Evolutionary conservation across 1,140 invertebrate species (phyloP), one percentile per base, ranked within the genome.

Genomic region (Cheumatopsyche charites): DNA sequence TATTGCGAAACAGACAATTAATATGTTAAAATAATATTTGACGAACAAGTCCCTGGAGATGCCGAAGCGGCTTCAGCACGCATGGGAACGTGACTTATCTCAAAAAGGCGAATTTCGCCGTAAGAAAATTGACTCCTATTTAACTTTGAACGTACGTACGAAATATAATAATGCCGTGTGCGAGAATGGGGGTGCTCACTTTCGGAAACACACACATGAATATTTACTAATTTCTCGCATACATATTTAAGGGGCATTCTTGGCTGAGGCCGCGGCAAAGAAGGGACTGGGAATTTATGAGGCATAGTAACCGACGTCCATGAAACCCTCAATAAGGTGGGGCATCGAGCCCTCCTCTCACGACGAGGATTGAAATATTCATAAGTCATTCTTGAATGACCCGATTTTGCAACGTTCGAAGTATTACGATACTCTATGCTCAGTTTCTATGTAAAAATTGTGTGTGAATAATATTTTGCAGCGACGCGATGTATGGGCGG

Each of bases 331-430:
- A 58, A 58, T 58, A 58, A 19, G 13, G 21, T 9, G 2, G 55
- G 17, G 3, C 29, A 36, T 36, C 29, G 29, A 58, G 17, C 55
- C 19, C 17, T 19, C 55, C 55, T 58, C 49, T 52, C 23, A 58
- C 23, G 55, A 58, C 55, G 55, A 23, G 47, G 55, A 58, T 58
- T 58, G 55, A 58, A 58, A 58, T 58, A 58, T 58, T 58, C 55
- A 58, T 58, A 58, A 17, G 21, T 58, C 55, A 58, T 58, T 25
- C 55, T 25, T 58, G 55, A 58, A 58, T 58, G 55, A 58, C 21
- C 55, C 55, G 55, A n/a, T 25, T 58, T 23, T 58, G 55, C 7
- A 58, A 58, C 23, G 55, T 25, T 58, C 19, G 4, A 58, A 36
- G 29, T 36, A 36, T 4, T 4, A 3, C 29, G 29, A 3, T 9